These are phyloP conservation scores for Coccyzus lansbergi DNA, from an alignment of 2,797 vertebrate species.

Conservation along the genomic window DNA sequence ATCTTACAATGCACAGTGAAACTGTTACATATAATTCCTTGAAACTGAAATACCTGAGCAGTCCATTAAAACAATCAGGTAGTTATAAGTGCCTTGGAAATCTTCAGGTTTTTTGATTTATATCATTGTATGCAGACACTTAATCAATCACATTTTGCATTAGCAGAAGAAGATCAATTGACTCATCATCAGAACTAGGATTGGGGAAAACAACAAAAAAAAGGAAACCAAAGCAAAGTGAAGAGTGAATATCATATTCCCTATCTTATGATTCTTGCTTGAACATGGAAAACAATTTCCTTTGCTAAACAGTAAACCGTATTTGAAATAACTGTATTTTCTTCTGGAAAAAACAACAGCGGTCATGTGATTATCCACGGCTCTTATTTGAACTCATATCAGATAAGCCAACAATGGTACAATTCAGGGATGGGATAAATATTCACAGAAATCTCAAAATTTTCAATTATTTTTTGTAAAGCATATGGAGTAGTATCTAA, in stretches of 20 bases:
- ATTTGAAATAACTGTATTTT: slow-evolving; percentile 5
- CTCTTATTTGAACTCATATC: neutral
- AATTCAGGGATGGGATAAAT: neutral
- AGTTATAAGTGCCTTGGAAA: neutral
- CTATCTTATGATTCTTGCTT: neutral
- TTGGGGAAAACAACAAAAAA: neutral
- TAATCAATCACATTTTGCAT: neutral
- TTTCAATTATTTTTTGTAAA: neutral
- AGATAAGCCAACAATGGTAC: neutral
- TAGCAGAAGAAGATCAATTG: neutral
- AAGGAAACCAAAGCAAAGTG: neutral
- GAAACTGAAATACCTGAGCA: neutral
- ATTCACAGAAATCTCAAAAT: neutral
- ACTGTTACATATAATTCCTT: neutral
- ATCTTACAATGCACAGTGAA: neutral
- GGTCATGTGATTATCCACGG: neutral
- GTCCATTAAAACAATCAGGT: neutral
- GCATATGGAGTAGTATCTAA: neutral
- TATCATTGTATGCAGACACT: neutral
- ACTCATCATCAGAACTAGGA: neutral
- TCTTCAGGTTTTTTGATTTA: neutral
- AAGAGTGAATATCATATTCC: neutral
- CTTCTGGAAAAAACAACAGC: neutral
- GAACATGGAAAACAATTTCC: neutral
- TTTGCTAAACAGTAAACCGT: neutral